Evolutionary conservation across 1,140 invertebrate species (phyloP).

Genomic region (Parapsyche elsis): DNA sequence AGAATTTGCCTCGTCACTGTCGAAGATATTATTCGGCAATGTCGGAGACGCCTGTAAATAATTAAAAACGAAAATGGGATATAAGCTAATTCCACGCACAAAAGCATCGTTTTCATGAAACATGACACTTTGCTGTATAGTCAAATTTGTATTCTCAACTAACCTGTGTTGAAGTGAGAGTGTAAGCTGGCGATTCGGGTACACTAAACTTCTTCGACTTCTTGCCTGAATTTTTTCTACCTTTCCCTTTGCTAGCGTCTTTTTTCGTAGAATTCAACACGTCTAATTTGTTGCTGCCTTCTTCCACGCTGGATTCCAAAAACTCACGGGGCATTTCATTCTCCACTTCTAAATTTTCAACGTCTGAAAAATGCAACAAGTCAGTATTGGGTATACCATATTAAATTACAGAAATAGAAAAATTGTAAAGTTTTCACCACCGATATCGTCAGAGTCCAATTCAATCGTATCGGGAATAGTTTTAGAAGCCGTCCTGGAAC

Average conservation of each 20-base stretch:
- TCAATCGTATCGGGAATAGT: background rate
- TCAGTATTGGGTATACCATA: background rate
- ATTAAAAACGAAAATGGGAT: background rate
- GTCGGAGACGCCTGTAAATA: conserved; percentile 37
- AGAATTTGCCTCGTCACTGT: conserved; percentile 51
- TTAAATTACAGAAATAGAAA: background rate
- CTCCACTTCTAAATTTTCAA: background rate
- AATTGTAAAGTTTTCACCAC: background rate
- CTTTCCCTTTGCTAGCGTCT: background rate
- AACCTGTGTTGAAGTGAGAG: background rate
- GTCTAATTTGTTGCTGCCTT: background rate
- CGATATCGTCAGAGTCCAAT: background rate
- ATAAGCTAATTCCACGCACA: background rate
- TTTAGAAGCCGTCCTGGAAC: background rate
- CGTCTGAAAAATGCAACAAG: background rate
- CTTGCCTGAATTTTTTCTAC: conserved; percentile 4
- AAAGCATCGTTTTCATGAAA: too few species aligned
- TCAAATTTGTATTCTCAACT: too few species aligned
- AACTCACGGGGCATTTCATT: background rate
- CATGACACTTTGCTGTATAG: too few species aligned
- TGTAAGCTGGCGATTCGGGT: background rate
- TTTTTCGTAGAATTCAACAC: background rate
- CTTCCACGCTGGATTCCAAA: background rate
- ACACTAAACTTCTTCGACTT: background rate
- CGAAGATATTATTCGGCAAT: conserved; percentile 51